Base-by-base conservation (phyloP, 2,888 invertebrate genomes). In the Mythimna loreyi region DNA sequence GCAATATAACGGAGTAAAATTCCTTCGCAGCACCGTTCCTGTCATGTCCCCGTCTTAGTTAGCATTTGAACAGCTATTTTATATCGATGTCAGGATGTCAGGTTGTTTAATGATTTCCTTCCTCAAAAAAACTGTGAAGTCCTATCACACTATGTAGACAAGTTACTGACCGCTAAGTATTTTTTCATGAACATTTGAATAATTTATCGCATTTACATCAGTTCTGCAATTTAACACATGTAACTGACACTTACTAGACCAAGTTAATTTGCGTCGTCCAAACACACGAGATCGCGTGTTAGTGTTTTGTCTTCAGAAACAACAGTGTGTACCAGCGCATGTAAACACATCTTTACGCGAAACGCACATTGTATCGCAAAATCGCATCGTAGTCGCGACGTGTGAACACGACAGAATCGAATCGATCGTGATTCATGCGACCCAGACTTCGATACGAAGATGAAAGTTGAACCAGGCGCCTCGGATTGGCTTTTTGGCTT, bases 1-100 rank as follows among this genome's bases (percentile, higher is more conserved):
- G 88, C 85, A 79, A 86, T 85, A 81, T 90, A 92, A 91, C 92
- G 91, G 92, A 89, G 91, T 91, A 88, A 91, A 91, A 92, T 90
- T 89, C 88, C 90, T 86, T 74, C 78, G 80, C 86, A 88, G 83
- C 88, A 86, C 82, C 92, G 94, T 92, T 88, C 84, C 87, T 91
- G 93, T 90, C 94, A 87, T 92, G 93, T 93, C 82, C 81, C 87
- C 83, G 89, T 90, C 88, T 89, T 87, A 86, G 87, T 89, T 89
- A 92, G 90, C 90, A 89, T 85, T 82, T 84, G 86, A 72, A 82
- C 78, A 83, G 82, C 80, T 90, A 88, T 88, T 91, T 92, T 92
- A 92, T 91, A 88, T 80, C 65, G 71, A 75, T 70, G 71, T 83
- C 80, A 74, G 77, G 40, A 19, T 33, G 43, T 45, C 43, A 45